Base-by-base conservation (phyloP, 2,888 invertebrate genomes). In the Thera britannica region DNA sequence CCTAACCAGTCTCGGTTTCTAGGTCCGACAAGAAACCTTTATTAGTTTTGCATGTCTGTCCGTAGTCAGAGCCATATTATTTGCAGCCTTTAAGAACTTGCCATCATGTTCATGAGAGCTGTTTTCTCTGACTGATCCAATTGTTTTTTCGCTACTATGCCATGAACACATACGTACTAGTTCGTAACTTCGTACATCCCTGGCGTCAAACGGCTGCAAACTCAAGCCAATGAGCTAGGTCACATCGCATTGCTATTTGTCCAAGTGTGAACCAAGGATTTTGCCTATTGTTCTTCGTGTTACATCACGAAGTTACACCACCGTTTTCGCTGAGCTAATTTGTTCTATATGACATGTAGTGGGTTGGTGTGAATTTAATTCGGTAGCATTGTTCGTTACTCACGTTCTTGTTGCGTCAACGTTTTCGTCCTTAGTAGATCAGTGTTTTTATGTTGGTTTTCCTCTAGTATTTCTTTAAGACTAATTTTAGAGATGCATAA, bases 221-320 rank as follows among this genome's bases (percentile, higher is more conserved):
- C 65, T 73, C 71, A 70, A 71, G 72, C 79, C 78, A 85, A 84
- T 82, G 77, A 80, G 82, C 82, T 81, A 75, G 74, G 83, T 85
- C 83, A 82, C 80, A 83, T 85, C 83, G 83, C 80, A 85, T 87
- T 83, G 82, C 81, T 90, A 79, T 90, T 90, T 89, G 81, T 76
- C 79, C 90, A 90, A 89, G 85, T 90, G 90, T 80, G 72, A 72
- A 64, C 82, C 87, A 88, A 90, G 88, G 87, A 85, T 85, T 79
- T 75, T 73, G 72, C 71, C 72, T 75, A 77, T 77, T 77, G 76
- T 78, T 77, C 74, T 70, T 69, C 64, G 73, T 52, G 48, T 70
- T 68, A 69, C 64, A 70, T 74, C 75, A 72, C 68, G 75, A 76
- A 78, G 75, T 76, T 76, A 75, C 58, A 68, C 75, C 69, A 70